A percentile compares a stretch with the other conserved stretches of the same genome.
These are phyloP conservation scores for Acronicta leporina DNA, from an alignment of 2,888 invertebrate species.

Conservation along the genomic window DNA sequence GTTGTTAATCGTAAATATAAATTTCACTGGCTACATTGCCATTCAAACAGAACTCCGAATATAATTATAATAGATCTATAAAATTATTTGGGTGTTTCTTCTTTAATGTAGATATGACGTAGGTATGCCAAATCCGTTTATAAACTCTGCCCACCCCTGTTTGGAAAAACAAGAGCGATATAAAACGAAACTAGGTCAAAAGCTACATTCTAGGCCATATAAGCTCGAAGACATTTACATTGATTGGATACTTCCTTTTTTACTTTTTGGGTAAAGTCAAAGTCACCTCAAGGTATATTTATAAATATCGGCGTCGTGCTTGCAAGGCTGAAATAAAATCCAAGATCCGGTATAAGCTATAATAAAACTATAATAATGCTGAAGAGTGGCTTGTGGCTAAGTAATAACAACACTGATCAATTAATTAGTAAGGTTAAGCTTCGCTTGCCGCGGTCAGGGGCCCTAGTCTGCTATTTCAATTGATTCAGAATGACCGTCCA, in stretches of 20 bases:
- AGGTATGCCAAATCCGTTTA: background rate
- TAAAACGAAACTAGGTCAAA: constrained; percentile 41
- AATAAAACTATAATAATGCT: background rate
- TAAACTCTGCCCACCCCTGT: constrained; percentile 13
- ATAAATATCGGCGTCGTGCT: constrained; percentile 10
- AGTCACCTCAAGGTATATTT: constrained; percentile 45
- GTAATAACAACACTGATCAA: no score
- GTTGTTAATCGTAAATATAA: no score
- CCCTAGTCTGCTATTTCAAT: no score
- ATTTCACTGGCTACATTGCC: no score
- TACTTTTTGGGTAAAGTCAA: constrained; percentile 39
- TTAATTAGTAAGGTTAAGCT: no score
- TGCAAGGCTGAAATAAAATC: constrained; percentile 10
- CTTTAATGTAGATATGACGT: no score
- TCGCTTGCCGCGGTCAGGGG: no score
- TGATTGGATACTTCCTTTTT: constrained; percentile 37
- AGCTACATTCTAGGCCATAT: constrained; percentile 15
- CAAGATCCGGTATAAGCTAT: constrained; percentile 5
- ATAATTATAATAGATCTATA: no score
- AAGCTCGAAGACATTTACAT: constrained; percentile 16
- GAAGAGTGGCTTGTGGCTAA: no score
- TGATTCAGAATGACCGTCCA: no score
- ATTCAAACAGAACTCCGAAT: no score
- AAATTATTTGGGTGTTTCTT: no score
- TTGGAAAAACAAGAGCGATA: constrained; percentile 16